Percentiles rank a stretch among this genome's conserved stretches.
These are phyloP conservation scores for Emmelina monodactyla DNA, from an alignment of 2,888 invertebrate species.

Conservation along the genomic window DNA sequence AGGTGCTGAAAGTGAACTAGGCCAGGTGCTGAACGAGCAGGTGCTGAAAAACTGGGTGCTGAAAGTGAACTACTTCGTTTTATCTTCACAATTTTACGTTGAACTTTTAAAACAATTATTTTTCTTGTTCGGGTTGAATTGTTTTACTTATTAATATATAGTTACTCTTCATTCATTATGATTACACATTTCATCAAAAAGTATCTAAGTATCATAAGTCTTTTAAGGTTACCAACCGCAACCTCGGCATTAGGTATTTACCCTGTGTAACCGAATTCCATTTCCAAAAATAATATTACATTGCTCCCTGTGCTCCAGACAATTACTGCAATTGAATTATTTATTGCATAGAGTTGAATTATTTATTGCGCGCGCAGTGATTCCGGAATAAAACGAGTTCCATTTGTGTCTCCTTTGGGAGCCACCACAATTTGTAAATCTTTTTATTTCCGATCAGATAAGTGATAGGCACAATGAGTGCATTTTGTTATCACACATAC, in stretches of 20 bases:
- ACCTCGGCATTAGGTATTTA: too few species aligned
- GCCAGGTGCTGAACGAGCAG: too few species aligned
- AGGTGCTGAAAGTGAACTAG: too few species aligned
- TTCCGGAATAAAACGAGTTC: neutral
- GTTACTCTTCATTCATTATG: too few species aligned
- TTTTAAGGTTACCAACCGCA: neutral
- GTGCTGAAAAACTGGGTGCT: too few species aligned
- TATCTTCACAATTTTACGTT: neutral
- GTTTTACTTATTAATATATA: too few species aligned
- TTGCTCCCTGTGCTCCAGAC: too few species aligned
- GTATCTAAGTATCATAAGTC: too few species aligned
- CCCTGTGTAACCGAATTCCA: too few species aligned
- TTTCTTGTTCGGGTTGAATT: neutral
- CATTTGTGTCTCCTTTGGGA: neutral
- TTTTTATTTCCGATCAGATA: conserved; percentile 1
- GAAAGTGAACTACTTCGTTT: too few species aligned
- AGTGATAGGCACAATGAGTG: neutral
- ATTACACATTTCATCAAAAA: neutral
- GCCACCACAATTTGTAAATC: neutral
- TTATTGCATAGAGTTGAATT: neutral
- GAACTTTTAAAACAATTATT: neutral
- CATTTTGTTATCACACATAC: neutral
- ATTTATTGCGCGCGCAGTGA: neutral
- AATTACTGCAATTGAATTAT: too few species aligned
- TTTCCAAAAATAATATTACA: too few species aligned